phyloP scores from a whole-genome alignment of 2,113 vertebrate species.

The Cisticola juncidis region DNA sequence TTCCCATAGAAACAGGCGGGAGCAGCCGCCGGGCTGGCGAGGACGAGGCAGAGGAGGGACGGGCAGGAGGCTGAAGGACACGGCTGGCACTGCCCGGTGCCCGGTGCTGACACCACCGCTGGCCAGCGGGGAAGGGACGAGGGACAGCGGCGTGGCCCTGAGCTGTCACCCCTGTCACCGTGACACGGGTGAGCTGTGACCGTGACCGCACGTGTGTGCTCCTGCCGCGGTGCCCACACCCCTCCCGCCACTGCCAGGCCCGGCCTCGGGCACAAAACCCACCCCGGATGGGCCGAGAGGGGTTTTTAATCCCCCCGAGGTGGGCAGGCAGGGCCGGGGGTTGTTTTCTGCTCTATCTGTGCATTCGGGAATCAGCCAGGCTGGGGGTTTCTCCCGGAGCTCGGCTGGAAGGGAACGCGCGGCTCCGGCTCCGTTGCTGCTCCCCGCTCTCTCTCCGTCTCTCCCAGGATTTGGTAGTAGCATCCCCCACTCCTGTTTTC shows the following conservation, averaged over 20 bases:
- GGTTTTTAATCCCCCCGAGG: background rate
- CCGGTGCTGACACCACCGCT: accelerated
- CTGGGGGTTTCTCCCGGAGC: background rate
- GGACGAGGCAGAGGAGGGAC: background rate
- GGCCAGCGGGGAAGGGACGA: background rate
- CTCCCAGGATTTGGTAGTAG: background rate
- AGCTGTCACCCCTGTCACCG: background rate
- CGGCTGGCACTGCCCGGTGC: accelerated
- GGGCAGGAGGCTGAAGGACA: background rate
- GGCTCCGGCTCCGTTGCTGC: background rate
- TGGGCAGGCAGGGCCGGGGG: background rate
- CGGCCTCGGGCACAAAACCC: background rate
- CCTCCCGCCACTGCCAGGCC: background rate
- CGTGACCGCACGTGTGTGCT: accelerated
- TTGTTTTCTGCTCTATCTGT: background rate
- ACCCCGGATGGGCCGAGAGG: background rate
- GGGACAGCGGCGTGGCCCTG: background rate
- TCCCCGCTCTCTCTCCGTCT: background rate
- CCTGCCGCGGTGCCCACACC: accelerated
- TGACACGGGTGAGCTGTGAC: background rate
- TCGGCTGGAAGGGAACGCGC: background rate
- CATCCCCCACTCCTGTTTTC: slow-evolving; percentile 45
- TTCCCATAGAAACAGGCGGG: slow-evolving; percentile 72
- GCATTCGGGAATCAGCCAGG: background rate
- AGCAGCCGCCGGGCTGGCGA: slow-evolving; percentile 44